Conservation (phyloP, 2,797 vertebrate species). For the Halcyon smyrnensis region DNA sequence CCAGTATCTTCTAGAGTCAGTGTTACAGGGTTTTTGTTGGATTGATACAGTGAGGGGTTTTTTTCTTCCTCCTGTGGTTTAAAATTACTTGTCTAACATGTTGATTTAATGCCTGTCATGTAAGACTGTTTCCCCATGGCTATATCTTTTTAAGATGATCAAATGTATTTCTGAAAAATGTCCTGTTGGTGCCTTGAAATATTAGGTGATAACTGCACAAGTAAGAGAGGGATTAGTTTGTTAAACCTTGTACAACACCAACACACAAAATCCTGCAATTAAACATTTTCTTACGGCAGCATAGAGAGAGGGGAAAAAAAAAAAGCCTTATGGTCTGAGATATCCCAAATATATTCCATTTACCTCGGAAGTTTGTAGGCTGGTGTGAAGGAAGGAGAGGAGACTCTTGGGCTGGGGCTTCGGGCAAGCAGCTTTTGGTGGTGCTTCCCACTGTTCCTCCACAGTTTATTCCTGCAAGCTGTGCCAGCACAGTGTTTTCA, state of each 20-base stretch:
- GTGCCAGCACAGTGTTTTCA: neutral
- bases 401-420: neutral
- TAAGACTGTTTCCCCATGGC: constrained; percentile 41
- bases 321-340: neutral
- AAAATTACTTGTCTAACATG: constrained; percentile 39
- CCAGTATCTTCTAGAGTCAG: neutral
- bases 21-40: constrained; percentile 47
- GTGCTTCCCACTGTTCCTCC: neutral
- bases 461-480: neutral
- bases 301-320: neutral
- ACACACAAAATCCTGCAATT: neutral
- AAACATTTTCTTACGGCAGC: neutral
- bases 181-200: constrained; percentile 46
- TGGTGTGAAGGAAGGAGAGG: neutral
- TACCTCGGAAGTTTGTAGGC: neutral
- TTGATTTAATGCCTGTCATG: constrained; percentile 49
- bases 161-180: constrained; percentile 27
- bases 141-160: constrained; percentile 38
- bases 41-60: neutral
- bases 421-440: neutral
- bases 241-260: constrained; percentile 6
- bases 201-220: constrained; percentile 28
- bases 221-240: neutral
- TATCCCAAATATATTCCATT: neutral
- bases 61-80: constrained; percentile 39